Evolutionary conservation across 2,113 vertebrate species (phyloP).

Genomic region (Periophthalmodon schlosseri): DNA sequence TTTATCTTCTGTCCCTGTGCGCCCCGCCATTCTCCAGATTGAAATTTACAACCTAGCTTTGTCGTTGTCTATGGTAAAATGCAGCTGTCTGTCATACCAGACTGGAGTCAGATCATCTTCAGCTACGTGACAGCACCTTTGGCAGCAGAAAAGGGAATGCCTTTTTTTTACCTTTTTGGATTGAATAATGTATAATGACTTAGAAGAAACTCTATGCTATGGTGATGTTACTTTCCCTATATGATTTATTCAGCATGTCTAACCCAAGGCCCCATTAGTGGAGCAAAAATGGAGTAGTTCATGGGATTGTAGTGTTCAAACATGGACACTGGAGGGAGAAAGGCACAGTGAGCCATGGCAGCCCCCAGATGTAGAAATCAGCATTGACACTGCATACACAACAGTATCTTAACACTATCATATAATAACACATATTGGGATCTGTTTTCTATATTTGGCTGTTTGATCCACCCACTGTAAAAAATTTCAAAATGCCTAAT

Average conservation of each 20-base stretch:
- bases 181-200: conserved; percentile 59
- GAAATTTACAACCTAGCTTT: conserved; percentile 39
- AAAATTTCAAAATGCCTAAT: not conserved
- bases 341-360: not conserved
- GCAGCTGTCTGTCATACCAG: conserved; percentile 28
- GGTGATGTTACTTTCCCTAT: conserved; percentile 50
- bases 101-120: conserved; percentile 37
- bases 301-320: conserved; percentile 42
- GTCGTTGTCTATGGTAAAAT: conserved; percentile 36
- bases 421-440: too few species aligned
- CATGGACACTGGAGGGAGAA: conserved; percentile 23
- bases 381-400: not conserved
- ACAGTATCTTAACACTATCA: too few species aligned
- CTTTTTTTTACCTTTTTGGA: conserved; percentile 18
- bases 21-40: conserved; percentile 31
- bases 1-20: conserved; percentile 48
- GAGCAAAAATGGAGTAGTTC: conserved; percentile 40
- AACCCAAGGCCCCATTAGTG: conserved; percentile 59
- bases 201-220: conserved; percentile 40
- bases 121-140: conserved; percentile 46
- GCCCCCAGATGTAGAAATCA: not conserved
- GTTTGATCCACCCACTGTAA: too few species aligned
- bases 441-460: too few species aligned
- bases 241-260: conserved; percentile 62
- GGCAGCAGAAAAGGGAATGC: conserved; percentile 30